Percentiles rank a stretch among this genome's conserved stretches.
phyloP scores from a whole-genome alignment of 2,888 invertebrate genomes.

The Leucania comma region DNA sequence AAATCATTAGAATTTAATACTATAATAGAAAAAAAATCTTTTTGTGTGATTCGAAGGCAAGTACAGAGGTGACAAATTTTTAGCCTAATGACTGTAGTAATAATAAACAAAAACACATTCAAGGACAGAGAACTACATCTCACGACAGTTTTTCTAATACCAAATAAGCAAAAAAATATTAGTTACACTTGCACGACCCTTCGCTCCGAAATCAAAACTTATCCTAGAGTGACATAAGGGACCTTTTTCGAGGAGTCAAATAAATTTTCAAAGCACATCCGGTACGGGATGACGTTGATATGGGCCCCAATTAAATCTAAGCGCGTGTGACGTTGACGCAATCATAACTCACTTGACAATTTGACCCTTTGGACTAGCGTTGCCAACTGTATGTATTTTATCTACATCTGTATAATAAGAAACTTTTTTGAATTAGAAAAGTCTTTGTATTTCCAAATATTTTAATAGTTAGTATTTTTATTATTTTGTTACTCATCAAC shows the following conservation, averaged over 20 bases:
- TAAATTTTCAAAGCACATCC: conserved; percentile 60
- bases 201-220: conserved; percentile 39
- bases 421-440: background rate
- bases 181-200: conserved; percentile 34
- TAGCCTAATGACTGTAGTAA: background rate
- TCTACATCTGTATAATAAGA: background rate
- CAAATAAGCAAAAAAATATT: conserved; percentile 23
- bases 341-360: conserved; percentile 64
- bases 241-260: conserved; percentile 61
- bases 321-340: conserved; percentile 49
- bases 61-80: no score
- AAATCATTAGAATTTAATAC: no score
- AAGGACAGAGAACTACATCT: background rate
- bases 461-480: no score
- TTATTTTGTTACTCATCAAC: no score
- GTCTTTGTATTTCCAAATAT: background rate
- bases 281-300: conserved; percentile 60
- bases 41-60: no score
- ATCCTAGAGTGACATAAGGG: conserved; percentile 38
- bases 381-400: background rate
- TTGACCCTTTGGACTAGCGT: conserved; percentile 29
- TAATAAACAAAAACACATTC: background rate
- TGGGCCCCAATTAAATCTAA: conserved; percentile 64
- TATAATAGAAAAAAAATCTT: no score
- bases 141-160: background rate